Conservation (phyloP, 92 coral and sea anemone species). For the Bergia puertoricense region DNA sequence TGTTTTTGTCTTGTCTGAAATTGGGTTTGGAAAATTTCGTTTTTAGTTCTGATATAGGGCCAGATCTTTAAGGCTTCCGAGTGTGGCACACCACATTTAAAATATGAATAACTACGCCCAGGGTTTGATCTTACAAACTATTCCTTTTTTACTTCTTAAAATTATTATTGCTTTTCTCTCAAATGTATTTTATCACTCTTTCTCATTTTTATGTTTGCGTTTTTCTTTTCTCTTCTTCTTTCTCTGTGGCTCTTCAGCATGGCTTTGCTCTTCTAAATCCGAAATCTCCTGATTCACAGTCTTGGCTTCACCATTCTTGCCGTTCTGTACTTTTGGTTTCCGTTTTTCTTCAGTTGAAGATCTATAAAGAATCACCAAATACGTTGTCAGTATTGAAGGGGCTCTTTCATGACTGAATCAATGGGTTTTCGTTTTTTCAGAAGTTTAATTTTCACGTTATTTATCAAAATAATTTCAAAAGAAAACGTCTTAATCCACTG, state of each 20-base stretch:
- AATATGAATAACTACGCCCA: too few relatives aligned
- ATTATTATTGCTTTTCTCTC: background rate
- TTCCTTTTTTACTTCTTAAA: background rate
- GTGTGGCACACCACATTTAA: too few relatives aligned
- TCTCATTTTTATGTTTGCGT: background rate
- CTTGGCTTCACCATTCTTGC: conserved; percentile 9
- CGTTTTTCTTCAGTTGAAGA: background rate
- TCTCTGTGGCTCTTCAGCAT: background rate
- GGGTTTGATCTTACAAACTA: background rate
- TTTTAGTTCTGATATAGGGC: too few relatives aligned
- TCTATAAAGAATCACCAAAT: conserved; percentile 2
- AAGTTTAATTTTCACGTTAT: too few relatives aligned
- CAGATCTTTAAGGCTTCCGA: too few relatives aligned
- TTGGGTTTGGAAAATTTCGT: too few relatives aligned
- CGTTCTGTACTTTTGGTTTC: conserved; percentile 15
- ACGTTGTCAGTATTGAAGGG: background rate
- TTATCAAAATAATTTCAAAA: too few relatives aligned
- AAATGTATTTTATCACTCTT: background rate
- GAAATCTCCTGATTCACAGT: background rate
- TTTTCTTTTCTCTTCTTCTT: conserved; percentile 35
- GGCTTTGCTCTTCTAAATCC: background rate
- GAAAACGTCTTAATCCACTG: too few relatives aligned
- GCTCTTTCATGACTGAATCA: too few relatives aligned
- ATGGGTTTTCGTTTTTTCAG: too few relatives aligned
- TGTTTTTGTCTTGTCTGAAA: too few relatives aligned